A percentile compares a stretch with the other conserved stretches of the same genome.
Conservation (phyloP, 2,797 vertebrate species). For the Sebastiscus tertius region DNA sequence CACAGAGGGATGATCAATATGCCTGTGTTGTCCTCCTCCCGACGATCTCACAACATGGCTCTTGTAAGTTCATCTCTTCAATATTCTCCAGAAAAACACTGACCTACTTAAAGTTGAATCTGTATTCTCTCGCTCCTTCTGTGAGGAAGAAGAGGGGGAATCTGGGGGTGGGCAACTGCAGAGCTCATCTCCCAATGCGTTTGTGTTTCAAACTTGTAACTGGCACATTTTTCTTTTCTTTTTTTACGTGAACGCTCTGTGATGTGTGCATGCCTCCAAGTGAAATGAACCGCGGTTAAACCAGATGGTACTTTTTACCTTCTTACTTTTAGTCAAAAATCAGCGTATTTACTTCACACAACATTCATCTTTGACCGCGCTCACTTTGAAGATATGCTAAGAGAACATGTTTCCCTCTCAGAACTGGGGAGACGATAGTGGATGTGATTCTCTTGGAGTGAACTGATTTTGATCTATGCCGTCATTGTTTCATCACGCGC, state of each 20-base stretch:
- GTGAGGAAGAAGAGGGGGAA: conserved; percentile 30
- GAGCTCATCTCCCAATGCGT: conserved; percentile 42
- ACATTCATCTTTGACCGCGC: conserved; percentile 20
- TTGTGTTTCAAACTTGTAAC: conserved; percentile 48
- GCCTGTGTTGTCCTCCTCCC: conserved; percentile 16
- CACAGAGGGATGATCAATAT: conserved; percentile 55
- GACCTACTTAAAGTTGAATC: conserved; percentile 72
- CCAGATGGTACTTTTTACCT: conserved; percentile 5
- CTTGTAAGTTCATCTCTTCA: conserved; percentile 33
- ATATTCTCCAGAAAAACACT: conserved; percentile 32
- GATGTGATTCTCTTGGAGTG: conserved; percentile 15
- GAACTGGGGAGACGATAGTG: not conserved
- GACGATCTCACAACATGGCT: conserved; percentile 29
- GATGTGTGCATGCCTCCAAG: conserved; percentile 12
- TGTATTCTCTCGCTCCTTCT: conserved; percentile 44
- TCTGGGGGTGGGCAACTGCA: conserved; percentile 48
- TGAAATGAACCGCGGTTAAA: conserved; percentile 25
- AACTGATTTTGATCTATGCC: conserved; percentile 32
- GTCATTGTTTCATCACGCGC: conserved; percentile 13
- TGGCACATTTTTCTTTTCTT: conserved; percentile 24
- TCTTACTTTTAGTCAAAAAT: conserved; percentile 10
- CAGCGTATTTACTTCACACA: not conserved
- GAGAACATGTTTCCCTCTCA: not conserved
- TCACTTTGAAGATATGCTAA: conserved; percentile 17
- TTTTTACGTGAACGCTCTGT: not conserved